Conservation (phyloP, 2,888 invertebrate genomes). For the Lucinisca nassula region DNA sequence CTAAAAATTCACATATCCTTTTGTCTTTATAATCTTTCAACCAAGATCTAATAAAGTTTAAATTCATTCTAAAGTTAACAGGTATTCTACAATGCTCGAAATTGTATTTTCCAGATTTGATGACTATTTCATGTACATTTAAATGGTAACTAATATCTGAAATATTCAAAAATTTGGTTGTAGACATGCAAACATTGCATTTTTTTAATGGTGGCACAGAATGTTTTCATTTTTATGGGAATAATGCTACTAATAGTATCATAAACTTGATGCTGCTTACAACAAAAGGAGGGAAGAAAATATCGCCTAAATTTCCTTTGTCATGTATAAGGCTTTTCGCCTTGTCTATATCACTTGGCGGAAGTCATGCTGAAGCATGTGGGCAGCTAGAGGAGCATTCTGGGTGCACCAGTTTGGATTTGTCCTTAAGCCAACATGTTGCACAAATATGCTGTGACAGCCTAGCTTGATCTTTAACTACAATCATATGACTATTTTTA, state of each 20-base stretch:
- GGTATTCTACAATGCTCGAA: background rate
- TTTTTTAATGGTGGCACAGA: too few relatives aligned
- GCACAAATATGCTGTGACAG: slow-evolving; percentile 18
- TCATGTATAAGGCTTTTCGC: too few relatives aligned
- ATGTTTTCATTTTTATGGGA: background rate
- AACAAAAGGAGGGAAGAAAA: too few relatives aligned
- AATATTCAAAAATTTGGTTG: background rate
- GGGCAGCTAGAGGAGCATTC: slow-evolving; percentile 12
- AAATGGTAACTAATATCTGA: background rate
- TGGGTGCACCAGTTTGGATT: background rate
- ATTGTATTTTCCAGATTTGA: background rate
- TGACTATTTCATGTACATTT: background rate
- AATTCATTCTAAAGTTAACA: background rate
- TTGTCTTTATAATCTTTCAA: slow-evolving; percentile 7
- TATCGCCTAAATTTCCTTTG: too few relatives aligned
- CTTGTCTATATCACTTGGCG: background rate
- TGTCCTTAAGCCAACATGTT: slow-evolving; percentile 3
- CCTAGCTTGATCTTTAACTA: background rate
- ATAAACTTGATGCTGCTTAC: too few relatives aligned
- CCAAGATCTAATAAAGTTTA: background rate
- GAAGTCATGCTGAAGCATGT: background rate
- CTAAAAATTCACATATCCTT: slow-evolving; percentile 5
- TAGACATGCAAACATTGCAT: background rate
- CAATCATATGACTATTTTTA: background rate
- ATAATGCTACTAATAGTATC: background rate